Base-by-base conservation (phyloP, 2,113 vertebrate species). In the Tupaia tana region DNA sequence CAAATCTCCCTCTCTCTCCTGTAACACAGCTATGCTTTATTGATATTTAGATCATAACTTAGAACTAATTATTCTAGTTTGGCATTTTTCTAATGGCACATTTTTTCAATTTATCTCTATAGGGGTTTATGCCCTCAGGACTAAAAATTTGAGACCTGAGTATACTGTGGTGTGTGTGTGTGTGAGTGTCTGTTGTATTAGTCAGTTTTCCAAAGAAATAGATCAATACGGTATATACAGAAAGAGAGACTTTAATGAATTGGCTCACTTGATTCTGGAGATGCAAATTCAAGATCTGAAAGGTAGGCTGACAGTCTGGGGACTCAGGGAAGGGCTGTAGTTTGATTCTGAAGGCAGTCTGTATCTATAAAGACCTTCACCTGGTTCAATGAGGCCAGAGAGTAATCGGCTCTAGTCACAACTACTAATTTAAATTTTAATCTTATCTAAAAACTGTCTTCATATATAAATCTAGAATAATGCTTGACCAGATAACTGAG, bases 1-100 rank as follows among this genome's bases (percentile, higher is more conserved):
- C 24, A 81, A 85, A 79, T 4, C 6, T 58, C 43, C 7, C 13
- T 75, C 78, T 94, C 9, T 86, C 18, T 81, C 8, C 6, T 74
- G 0, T 64, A 77, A 52, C 9, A 82, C 19, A 82, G 20, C 29
- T 93, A 43, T 66, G 14, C 1, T 83, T 84, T 70, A 91, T 5
- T 96, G 52, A 89, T 59, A 86, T 64, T 84, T 43, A n/a, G 18
- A 94, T 86, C 24, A 66, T 52, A 93, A 94, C 70, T n/a, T 73
- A 73, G 86, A 92, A 20, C 9, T 31, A 54, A 78, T 82, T 19
- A 69, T 88, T 94, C 58, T 69, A 24, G 11, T 34, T n/a, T 89
- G 9, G 7, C 13, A 86, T 93, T 91, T 87, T 43, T 6, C 29
- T 94, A 92, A 81, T 22, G 34, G 58, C 22, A 52, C 67, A 1